Conservation (phyloP, 2,113 vertebrate species). For the Semnornis frantzii region DNA sequence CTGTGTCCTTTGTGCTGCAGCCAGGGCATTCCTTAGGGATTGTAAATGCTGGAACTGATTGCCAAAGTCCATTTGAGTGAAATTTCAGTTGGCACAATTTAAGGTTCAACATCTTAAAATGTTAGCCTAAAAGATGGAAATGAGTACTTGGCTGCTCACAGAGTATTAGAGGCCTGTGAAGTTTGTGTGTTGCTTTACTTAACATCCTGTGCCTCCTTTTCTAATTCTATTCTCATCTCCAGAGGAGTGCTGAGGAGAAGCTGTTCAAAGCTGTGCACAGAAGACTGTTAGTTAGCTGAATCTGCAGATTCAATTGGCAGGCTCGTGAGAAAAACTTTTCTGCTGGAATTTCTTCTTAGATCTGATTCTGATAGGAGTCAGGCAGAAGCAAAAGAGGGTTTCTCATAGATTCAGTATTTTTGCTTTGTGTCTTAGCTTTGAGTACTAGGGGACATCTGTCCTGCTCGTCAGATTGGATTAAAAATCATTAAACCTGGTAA, state of each 20-base stretch:
- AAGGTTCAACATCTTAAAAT: constrained; percentile 31
- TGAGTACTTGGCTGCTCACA: background rate
- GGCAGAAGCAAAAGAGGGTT: background rate
- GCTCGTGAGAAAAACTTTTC: background rate
- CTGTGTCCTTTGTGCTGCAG: background rate
- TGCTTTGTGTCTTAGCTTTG: background rate
- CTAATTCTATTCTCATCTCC: background rate
- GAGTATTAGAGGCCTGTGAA: background rate
- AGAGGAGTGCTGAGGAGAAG: background rate
- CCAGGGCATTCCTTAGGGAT: background rate
- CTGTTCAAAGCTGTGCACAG: background rate
- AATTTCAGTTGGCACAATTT: constrained; percentile 31
- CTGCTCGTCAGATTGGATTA: background rate
- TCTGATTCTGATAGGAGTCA: background rate
- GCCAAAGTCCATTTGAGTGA: background rate
- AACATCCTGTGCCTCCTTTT: background rate
- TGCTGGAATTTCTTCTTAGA: background rate
- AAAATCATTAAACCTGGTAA: background rate
- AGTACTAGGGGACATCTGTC: background rate
- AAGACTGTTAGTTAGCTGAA: background rate
- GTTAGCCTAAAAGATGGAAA: background rate
- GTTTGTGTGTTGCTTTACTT: background rate
- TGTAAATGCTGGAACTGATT: constrained; percentile 25
- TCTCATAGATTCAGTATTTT: background rate
- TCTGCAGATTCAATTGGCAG: background rate